phyloP scores from a whole-genome alignment of 2,888 invertebrate species.

The Gasteruption jaculator region DNA sequence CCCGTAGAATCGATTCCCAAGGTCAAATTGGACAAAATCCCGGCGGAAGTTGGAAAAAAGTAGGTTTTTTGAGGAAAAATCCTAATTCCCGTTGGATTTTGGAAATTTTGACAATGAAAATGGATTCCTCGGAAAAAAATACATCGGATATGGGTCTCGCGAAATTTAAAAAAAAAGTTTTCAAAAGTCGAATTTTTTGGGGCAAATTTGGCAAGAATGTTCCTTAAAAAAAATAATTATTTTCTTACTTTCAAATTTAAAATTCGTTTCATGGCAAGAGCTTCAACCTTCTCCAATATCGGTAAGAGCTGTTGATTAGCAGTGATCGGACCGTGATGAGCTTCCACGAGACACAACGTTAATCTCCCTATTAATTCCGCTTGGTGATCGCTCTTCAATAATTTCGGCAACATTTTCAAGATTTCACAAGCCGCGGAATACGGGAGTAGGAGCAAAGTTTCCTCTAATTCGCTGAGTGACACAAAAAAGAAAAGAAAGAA shows the following conservation, averaged over 20 bases:
- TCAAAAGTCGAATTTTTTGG: too few species aligned
- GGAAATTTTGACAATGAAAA: too few species aligned
- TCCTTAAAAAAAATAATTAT: slow-evolving; percentile 8
- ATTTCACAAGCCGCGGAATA: slow-evolving; percentile 77
- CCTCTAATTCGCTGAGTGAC: slow-evolving; percentile 79
- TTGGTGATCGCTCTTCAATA: slow-evolving; percentile 66
- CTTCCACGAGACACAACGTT: slow-evolving; percentile 69
- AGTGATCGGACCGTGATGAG: slow-evolving; percentile 76
- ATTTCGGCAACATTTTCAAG: slow-evolving; percentile 64
- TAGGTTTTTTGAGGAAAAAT: too few species aligned
- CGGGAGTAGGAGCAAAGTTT: slow-evolving; percentile 80
- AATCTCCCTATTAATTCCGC: slow-evolving; percentile 75
- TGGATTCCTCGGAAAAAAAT: too few species aligned
- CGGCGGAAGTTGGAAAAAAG: too few species aligned
- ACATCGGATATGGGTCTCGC: too few species aligned
- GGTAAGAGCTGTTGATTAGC: slow-evolving; percentile 67
- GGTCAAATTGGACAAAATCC: too few species aligned
- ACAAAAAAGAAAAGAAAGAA: slow-evolving; percentile 7
- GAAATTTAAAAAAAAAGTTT: too few species aligned
- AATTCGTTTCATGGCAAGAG: slow-evolving; percentile 57
- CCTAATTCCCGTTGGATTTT: too few species aligned
- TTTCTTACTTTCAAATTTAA: slow-evolving; percentile 60
- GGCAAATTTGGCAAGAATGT: too few species aligned
- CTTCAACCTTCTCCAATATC: slow-evolving; percentile 62
- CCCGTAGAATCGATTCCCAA: too few species aligned